Evolutionary conservation across 2,888 invertebrate species (phyloP), one percentile per base, ranked within the genome.

Genomic region (Drosophila rubida): DNA sequence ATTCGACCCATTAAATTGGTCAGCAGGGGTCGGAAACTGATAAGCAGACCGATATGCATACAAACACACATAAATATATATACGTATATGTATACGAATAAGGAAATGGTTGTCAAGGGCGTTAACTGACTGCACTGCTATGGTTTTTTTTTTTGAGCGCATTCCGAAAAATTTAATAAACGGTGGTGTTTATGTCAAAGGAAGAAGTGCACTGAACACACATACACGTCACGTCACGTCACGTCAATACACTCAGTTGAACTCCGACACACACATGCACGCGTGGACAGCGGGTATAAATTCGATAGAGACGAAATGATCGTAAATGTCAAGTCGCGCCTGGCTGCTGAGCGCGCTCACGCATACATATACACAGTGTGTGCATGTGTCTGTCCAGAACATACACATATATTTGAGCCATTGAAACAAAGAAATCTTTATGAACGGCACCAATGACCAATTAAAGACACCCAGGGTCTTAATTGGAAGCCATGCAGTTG

Each of bases 101-200:
- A 78, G 75, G 75, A 82, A 79, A 83, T 69, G 80, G 80, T 80
- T 86, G 87, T 83, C 84, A 86, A 80, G 87, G 80, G 80, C 77
- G 80, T 80, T 86, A 73, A 61, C 57, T 68, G 62, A 61, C 57
- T 68, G 62, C 68, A 74, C 75, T 71, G 69, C 70, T 76, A 70
- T 58, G 65, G 76, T 35, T 74, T 30, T 75, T 60, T 13, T 35
- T 37, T 14, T 75, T 53, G 44, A 61, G 57, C 37, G 46, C 57
- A 70, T 46, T 58, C 45, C 48, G 14, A 64, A 51, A 30, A 14
- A 44, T 50, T 13, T 54, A 32, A 39, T 53, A 57, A 49, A 44
- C 57, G 66, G 46, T 65, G 70, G 69, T 70, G 53, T 45, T 48
- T 57, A 51, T 75, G 57, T 54, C 3, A 41, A 50, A 42, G 25